Percentiles rank a stretch among this genome's conserved stretches.
Evolutionary conservation across 35 echinoderm and acorn worm species (phyloP).

Genomic region (Diadema setosum): DNA sequence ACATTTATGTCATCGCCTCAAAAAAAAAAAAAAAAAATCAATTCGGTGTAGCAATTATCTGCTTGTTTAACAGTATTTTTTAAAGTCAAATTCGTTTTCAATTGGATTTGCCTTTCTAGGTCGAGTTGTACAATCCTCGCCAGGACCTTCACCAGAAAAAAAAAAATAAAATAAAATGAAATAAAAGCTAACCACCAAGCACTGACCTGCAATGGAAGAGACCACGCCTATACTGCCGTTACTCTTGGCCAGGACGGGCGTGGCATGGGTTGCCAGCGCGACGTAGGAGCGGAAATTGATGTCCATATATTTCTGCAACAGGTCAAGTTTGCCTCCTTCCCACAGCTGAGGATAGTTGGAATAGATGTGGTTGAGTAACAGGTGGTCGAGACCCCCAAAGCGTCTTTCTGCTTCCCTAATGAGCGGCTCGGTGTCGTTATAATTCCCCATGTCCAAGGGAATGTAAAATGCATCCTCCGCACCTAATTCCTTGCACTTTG

Average conservation of each 20-base stretch:
- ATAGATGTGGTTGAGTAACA: slow-evolving; percentile 91
- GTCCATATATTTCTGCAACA: slow-evolving; percentile 52
- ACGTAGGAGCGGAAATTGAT: slow-evolving; percentile 88
- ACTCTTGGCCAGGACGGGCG: slow-evolving; percentile 67
- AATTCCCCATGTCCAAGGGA: slow-evolving; percentile 78
- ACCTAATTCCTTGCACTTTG: slow-evolving; percentile 90
- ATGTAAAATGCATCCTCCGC: slow-evolving; percentile 81
- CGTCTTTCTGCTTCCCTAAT: slow-evolving; percentile 69
- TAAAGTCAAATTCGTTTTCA: no score
- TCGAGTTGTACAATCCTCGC: no score
- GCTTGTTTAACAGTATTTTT: no score
- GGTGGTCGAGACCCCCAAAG: slow-evolving; percentile 81
- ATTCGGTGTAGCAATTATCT: no score
- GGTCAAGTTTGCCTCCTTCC: slow-evolving; percentile 54
- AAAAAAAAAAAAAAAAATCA: no score
- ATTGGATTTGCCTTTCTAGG: no score
- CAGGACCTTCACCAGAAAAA: no score
- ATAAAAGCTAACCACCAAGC: no score
- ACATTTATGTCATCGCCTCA: no score
- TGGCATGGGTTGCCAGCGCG: slow-evolving; percentile 74
- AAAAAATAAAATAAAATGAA: no score
- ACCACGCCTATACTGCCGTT: slow-evolving; percentile 82
- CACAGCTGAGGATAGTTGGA: slow-evolving; percentile 54
- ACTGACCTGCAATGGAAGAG: slow-evolving; percentile 76
- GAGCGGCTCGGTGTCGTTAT: slow-evolving; percentile 52